These are phyloP conservation scores for Amblyraja radiata DNA, from an alignment of 2,797 vertebrate species.

Conservation along the genomic window DNA sequence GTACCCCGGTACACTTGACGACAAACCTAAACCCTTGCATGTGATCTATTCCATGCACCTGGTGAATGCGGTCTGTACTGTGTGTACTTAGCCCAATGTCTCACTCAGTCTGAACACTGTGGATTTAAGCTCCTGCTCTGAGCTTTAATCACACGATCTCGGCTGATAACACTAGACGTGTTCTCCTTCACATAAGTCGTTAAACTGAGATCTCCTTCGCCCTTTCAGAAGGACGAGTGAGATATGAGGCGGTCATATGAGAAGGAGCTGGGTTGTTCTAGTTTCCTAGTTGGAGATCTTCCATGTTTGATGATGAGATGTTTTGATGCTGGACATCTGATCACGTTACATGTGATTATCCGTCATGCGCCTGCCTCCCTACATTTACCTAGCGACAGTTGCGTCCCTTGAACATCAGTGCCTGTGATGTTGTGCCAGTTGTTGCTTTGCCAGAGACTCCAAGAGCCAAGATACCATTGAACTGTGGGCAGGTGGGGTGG, in stretches of 20 bases:
- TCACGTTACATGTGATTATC: background rate
- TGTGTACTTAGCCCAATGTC: background rate
- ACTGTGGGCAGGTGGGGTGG: background rate
- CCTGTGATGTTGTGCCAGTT: too few relatives aligned
- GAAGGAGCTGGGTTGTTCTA: background rate
- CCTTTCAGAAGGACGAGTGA: background rate
- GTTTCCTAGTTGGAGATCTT: background rate
- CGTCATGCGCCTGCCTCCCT: background rate
- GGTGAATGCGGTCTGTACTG: background rate
- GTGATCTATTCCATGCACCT: background rate
- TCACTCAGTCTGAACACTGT: background rate
- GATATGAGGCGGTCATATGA: background rate
- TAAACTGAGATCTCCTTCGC: background rate
- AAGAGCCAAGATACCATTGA: too few relatives aligned
- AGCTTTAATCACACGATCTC: background rate
- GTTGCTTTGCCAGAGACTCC: too few relatives aligned
- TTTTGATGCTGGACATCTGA: background rate
- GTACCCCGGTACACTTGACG: too few relatives aligned
- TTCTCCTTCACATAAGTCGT: background rate
- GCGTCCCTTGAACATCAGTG: too few relatives aligned
- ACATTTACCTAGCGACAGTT: background rate
- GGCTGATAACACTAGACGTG: background rate
- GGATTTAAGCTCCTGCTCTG: background rate
- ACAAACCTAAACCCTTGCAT: background rate
- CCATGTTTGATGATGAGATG: background rate